These are phyloP conservation scores for Idaea dimidiata DNA, from an alignment of 2,888 invertebrate species.

Conservation along the genomic window DNA sequence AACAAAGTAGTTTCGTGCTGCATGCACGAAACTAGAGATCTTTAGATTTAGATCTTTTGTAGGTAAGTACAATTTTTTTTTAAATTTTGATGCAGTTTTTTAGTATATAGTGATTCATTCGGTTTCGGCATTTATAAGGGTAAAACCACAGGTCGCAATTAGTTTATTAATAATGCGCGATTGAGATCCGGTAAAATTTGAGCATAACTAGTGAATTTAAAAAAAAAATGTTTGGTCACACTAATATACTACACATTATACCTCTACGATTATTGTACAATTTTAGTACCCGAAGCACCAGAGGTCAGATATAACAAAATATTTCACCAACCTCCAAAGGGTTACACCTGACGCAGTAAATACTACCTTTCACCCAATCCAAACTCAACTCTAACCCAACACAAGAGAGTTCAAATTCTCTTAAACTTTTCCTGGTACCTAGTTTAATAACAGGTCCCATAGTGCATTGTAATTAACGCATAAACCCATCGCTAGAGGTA, in stretches of 20 bases:
- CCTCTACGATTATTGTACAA: slow-evolving; percentile 18
- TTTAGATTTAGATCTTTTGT: too few species aligned
- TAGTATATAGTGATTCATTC: too few species aligned
- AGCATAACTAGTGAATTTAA: too few species aligned
- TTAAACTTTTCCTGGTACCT: background rate
- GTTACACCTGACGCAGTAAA: background rate
- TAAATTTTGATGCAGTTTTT: too few species aligned
- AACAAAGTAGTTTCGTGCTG: too few species aligned
- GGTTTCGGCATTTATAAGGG: too few species aligned
- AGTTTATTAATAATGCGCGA: too few species aligned
- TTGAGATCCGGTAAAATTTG: too few species aligned
- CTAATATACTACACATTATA: too few species aligned
- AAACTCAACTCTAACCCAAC: slow-evolving; percentile 18
- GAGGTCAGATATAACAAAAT: slow-evolving; percentile 40
- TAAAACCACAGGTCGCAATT: too few species aligned
- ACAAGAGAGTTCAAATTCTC: background rate
- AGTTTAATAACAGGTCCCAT: slow-evolving; percentile 41
- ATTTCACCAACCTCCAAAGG: slow-evolving; percentile 37
- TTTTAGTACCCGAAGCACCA: slow-evolving; percentile 16
- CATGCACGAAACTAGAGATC: too few species aligned
- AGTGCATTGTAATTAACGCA: slow-evolving; percentile 55
- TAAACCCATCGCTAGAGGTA: slow-evolving; percentile 49
- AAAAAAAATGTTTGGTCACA: background rate
- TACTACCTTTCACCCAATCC: background rate
- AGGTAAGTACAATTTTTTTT: too few species aligned